Evolutionary conservation across 2,888 invertebrate species (phyloP).

Genomic region (Orthonychiurus folsomi): DNA sequence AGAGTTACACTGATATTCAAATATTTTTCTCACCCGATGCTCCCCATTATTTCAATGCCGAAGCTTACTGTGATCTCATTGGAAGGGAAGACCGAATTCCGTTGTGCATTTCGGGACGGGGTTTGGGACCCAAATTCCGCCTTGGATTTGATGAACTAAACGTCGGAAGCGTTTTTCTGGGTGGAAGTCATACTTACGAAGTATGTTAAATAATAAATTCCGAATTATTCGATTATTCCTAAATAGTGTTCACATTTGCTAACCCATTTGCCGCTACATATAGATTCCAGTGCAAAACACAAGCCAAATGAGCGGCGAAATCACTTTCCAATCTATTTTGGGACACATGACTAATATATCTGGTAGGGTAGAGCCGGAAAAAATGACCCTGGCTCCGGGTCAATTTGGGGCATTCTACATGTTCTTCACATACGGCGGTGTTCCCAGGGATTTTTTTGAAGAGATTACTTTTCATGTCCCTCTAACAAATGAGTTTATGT

Average conservation of each 20-base stretch:
- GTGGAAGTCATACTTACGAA: slow-evolving; percentile 28
- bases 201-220: slow-evolving; percentile 12
- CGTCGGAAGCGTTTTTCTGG: slow-evolving; percentile 23
- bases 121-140: slow-evolving; percentile 32
- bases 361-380: slow-evolving; percentile 22
- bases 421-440: slow-evolving; percentile 17
- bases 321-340: slow-evolving; percentile 19
- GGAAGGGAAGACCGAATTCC: slow-evolving; percentile 19
- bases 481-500: slow-evolving; percentile 14
- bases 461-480: slow-evolving; percentile 21
- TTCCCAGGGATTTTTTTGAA: slow-evolving; percentile 23
- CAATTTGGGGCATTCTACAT: slow-evolving; percentile 32
- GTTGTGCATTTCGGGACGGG: slow-evolving; percentile 24
- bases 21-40: slow-evolving; percentile 5
- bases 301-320: slow-evolving; percentile 26
- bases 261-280: too few species aligned
- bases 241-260: background rate
- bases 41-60: background rate
- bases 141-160: slow-evolving; percentile 29
- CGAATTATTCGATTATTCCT: background rate
- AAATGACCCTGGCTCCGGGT: slow-evolving; percentile 19
- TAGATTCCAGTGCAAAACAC: slow-evolving; percentile 27
- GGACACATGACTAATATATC: slow-evolving; percentile 14
- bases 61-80: slow-evolving; percentile 6
- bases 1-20: background rate